phyloP scores from a whole-genome alignment of 2,888 invertebrate genomes.

The Hirtodrosophila alboralis region DNA sequence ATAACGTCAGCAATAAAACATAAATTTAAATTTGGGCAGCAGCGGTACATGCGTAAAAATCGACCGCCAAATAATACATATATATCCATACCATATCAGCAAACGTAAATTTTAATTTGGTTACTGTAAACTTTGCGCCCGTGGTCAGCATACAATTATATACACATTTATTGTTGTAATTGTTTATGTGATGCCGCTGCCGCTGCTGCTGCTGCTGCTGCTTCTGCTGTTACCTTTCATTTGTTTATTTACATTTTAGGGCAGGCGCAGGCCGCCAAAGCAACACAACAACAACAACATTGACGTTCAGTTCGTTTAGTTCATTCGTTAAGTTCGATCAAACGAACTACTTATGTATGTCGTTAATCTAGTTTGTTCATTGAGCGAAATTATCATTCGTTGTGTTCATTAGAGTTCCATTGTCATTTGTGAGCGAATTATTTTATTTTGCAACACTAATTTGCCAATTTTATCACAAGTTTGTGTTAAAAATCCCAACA shows the following conservation, averaged over 20 bases:
- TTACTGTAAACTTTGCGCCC: conserved; percentile 67
- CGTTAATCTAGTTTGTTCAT: too few species aligned
- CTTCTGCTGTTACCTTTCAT: conserved; percentile 44
- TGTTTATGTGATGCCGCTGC: conserved; percentile 66
- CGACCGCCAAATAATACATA: conserved; percentile 71
- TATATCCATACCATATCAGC: conserved; percentile 36
- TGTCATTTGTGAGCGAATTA: too few species aligned
- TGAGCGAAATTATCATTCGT: too few species aligned
- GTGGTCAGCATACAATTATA: conserved; percentile 60
- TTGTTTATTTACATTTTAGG: conserved; percentile 77
- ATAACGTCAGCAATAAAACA: conserved; percentile 77
- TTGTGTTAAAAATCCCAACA: too few species aligned
- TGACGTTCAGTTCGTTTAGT: too few species aligned
- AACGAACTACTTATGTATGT: too few species aligned
- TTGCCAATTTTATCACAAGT: too few species aligned
- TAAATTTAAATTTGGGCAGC: conserved; percentile 63
- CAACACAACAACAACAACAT: conserved; percentile 9
- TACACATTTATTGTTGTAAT: conserved; percentile 71
- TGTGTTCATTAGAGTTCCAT: too few species aligned
- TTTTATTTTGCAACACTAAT: too few species aligned
- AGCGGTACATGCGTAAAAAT: conserved; percentile 70
- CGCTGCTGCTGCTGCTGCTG: conserved; percentile 32
- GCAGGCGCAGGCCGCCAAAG: conserved; percentile 58
- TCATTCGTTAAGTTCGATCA: too few species aligned
- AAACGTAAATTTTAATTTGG: conserved; percentile 52